Evolutionary conservation across 2,888 invertebrate genomes (phyloP), one percentile per base, ranked within the genome.

Genomic region (Bruchidius siliquastri): DNA sequence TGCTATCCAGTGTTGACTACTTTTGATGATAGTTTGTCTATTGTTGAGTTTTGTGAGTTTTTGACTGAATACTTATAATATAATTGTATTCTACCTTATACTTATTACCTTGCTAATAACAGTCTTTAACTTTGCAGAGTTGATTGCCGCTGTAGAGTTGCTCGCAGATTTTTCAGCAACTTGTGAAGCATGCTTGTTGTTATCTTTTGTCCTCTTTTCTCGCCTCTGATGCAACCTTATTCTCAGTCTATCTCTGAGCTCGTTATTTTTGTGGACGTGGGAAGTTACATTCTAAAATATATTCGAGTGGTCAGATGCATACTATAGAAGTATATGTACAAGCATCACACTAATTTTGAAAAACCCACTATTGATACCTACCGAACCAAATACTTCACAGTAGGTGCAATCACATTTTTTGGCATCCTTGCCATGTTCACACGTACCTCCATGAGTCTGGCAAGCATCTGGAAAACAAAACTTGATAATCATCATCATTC

Each of bases 371-470:
- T 21, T 68, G 21, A 21, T 21, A 68, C 21, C 68, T 82, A 85
- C 83, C 74, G 83, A 79, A 73, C 84, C 85, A 75, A 86, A 86
- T 21, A 86, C 84, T 81, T 85, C 85, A 75, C 86, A 85, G 78
- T 84, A 85, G 69, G 85, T 84, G 76, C 85, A 86, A 77, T 85
- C 85, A 77, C 86, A 86, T 77, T 83, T 84, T 74, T 84, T 85
- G 67, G 82, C 79, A 74, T 83, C 83, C 71, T 82, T 83, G 70
- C 82, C 82, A 72, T 77, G 77, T 18, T 78, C 78, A 72, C 76
- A 77, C n/a, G 70, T 70, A 21, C 72, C 75, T 10, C 71, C 69
- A 32, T 76, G 49, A 18, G 18, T 13, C 1, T 49, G 49, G 49
- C 49, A 49, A 18, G 49, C 49, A 49, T 49, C 49, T 49, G 49